Percentiles rank a stretch among this genome's conserved stretches.
phyloP scores from a whole-genome alignment of 64 coral and sea anemone species.

The Stichodactyla helianthus region DNA sequence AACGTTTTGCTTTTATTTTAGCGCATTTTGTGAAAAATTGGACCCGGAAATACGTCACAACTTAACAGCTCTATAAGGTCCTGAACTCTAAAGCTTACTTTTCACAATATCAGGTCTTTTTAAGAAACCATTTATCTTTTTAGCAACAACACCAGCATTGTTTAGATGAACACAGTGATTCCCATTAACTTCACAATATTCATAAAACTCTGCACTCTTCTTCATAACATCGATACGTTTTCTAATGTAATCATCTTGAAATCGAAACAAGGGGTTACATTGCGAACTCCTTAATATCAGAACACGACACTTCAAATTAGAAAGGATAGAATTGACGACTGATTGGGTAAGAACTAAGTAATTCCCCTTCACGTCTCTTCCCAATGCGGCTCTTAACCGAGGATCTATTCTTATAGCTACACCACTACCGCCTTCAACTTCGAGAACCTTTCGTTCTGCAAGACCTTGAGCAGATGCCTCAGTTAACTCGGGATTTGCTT shows the following conservation, averaged over 20 bases:
- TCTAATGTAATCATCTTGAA: neutral
- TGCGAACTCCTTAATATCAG: neutral
- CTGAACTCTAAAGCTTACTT: neutral
- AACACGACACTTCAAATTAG: neutral
- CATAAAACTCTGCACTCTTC: neutral
- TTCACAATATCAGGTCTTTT: neutral
- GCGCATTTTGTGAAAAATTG: no score
- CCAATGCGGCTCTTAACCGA: neutral
- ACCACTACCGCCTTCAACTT: neutral
- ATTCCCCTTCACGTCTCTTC: neutral
- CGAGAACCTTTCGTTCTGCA: neutral
- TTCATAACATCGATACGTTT: neutral
- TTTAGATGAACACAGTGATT: constrained; percentile 29
- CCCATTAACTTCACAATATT: constrained; percentile 16
- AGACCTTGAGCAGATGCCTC: neutral
- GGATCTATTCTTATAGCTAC: neutral
- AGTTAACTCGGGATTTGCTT: constrained; percentile 16
- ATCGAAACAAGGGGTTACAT: neutral
- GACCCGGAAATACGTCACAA: no score
- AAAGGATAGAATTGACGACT: neutral
- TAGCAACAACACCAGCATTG: neutral
- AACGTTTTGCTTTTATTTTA: no score
- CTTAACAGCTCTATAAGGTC: no score
- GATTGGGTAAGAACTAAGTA: neutral
- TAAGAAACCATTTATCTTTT: constrained; percentile 1